Conservation (phyloP, 2,797 vertebrate species). For the Premnoplex brunnescens region DNA sequence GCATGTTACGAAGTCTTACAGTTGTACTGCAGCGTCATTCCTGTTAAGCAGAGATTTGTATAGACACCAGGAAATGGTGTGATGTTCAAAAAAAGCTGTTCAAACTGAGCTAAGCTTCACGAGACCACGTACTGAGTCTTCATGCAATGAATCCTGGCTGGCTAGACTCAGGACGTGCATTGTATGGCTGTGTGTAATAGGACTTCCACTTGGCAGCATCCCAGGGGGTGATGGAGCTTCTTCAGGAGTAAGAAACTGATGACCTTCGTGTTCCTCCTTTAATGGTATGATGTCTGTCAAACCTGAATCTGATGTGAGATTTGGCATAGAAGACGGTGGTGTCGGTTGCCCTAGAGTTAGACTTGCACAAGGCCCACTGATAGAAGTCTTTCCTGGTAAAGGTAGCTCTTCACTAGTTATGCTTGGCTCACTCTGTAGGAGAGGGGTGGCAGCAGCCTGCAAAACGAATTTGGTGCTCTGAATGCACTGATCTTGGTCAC, state of each 20-base stretch:
- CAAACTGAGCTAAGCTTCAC: constrained; percentile 98
- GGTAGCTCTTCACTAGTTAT: constrained; percentile 85
- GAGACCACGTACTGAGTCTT: constrained; percentile 94
- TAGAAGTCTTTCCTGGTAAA: constrained; percentile 81
- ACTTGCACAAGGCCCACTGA: constrained; percentile 85
- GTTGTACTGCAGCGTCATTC: constrained; percentile 37
- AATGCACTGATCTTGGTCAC: constrained; percentile 96
- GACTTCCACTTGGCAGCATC: constrained; percentile 87
- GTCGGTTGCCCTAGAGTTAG: constrained; percentile 90
- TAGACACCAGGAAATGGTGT: neutral
- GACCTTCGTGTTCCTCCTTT: constrained; percentile 77
- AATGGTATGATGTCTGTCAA: constrained; percentile 83
- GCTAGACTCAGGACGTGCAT: constrained; percentile 88
- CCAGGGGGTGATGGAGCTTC: constrained; percentile 90
- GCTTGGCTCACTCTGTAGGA: constrained; percentile 89
- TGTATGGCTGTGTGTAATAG: constrained; percentile 87
- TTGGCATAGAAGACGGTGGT: constrained; percentile 90
- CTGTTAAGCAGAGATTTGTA: neutral
- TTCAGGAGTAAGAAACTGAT: constrained; percentile 93
- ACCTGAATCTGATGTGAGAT: constrained; percentile 83
- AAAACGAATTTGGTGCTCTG: constrained; percentile 99
- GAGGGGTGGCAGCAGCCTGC: constrained; percentile 93
- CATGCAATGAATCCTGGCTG: constrained; percentile 95
- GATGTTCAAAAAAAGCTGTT: constrained; percentile 48
- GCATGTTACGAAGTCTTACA: constrained; percentile 43